Percentiles rank a stretch among this genome's conserved stretches.
Evolutionary conservation across 2,888 invertebrate genomes (phyloP).

Genomic region (Stratiomys singularior): DNA sequence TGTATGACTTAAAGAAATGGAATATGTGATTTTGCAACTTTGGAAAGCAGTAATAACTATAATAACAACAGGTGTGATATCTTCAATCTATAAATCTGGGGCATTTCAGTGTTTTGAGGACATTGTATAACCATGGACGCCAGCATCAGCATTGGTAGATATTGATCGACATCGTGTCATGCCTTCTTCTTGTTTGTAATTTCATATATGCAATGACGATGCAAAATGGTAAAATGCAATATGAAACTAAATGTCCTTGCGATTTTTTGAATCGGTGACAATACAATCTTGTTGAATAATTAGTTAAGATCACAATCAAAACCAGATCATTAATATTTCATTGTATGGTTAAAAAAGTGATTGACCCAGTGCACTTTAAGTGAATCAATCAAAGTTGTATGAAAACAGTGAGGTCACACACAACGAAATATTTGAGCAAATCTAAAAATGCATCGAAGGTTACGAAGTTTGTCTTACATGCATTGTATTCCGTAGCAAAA

Average conservation of each 20-base stretch:
- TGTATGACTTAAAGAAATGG: no score
- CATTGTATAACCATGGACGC: background rate
- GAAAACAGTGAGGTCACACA: background rate
- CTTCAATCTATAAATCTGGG: background rate
- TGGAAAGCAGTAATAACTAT: no score
- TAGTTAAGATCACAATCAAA: background rate
- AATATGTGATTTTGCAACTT: no score
- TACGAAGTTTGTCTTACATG: background rate
- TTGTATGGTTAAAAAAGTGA: background rate
- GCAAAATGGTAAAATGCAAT: no score
- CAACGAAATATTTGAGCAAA: background rate
- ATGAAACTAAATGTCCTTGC: background rate
- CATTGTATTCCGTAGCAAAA: no score
- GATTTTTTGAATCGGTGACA: background rate
- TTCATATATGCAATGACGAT: no score
- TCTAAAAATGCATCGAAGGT: background rate
- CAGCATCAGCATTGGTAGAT: background rate
- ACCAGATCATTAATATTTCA: conserved; percentile 6
- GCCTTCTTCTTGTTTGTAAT: no score
- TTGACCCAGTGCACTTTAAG: conserved; percentile 11
- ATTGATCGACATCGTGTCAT: no score
- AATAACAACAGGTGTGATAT: no score
- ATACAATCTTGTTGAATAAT: background rate
- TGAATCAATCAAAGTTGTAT: background rate
- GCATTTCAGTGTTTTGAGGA: background rate